These are phyloP conservation scores for Halcyon senegalensis DNA, from an alignment of 2,113 vertebrate genomes.

Conservation along the genomic window DNA sequence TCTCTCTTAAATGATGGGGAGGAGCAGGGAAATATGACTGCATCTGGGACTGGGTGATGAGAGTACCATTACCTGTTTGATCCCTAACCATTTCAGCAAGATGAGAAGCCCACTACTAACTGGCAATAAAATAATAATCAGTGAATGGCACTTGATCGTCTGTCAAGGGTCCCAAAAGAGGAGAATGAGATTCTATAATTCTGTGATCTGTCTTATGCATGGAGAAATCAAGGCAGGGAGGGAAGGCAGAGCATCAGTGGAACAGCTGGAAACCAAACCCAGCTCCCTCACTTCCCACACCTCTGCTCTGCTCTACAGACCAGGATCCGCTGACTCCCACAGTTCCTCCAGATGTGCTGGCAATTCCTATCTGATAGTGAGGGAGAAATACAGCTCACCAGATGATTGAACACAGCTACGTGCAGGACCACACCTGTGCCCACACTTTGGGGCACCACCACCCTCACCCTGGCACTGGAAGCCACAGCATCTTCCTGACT, in stretches of 20 bases:
- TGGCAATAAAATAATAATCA: not conserved
- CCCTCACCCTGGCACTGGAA: not conserved
- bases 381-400: not conserved
- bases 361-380: not conserved
- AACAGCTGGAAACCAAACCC: not conserved
- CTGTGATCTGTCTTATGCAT: not conserved
- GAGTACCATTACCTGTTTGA: not conserved
- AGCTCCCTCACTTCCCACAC: not conserved
- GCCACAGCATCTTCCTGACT: not conserved
- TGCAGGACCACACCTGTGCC: not conserved
- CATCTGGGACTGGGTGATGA: not conserved
- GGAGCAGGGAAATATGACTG: not conserved
- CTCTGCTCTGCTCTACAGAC: not conserved
- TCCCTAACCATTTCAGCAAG: not conserved
- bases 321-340: not conserved
- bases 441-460: not conserved
- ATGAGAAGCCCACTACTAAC: not conserved
- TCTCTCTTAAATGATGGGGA: not conserved
- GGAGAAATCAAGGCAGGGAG: not conserved
- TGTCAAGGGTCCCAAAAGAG: not conserved
- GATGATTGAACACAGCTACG: not conserved
- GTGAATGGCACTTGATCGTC: not conserved
- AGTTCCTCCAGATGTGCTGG: not conserved
- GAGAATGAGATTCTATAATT: not conserved
- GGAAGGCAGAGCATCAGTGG: not conserved